Evolutionary conservation across 2,113 vertebrate species (phyloP), one percentile per base, ranked within the genome.

Genomic region (Miniopterus natalensis): DNA sequence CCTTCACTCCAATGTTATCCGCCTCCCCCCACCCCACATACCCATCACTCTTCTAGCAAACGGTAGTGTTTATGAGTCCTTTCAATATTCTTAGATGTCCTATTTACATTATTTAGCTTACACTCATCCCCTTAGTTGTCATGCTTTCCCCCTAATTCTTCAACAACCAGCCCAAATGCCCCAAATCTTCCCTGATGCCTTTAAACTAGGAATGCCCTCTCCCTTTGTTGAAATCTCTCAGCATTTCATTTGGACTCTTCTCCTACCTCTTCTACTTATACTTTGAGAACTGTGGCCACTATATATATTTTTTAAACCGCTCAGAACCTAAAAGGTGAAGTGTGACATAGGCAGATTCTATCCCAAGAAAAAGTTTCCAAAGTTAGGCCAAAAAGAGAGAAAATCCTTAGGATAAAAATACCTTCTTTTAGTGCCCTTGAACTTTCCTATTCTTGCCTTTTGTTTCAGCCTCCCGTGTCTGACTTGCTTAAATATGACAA

Each of bases 401-500:
- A 84, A 75, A 71, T 84, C 63, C 70, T 84, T 18, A 27, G 21
- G 12, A 6, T 25, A 68, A 57, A 77, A 79, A 77, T n/a, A 10
- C 6, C 75, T 78, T 70, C 49, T 45, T 89, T 94, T 63, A 75
- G 25, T 68, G 79, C 6, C 65, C 9, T 73, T 87, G 80, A 78
- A 59, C 1, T 31, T 14, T 87, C 75, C 6, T 49, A 7, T 49
- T 89, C n/a, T 83, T 92, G 27, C 40, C 74, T 96, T 80, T 27
- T 18, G 1, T 80, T 61, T 74, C 36, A 89, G 27, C 45, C 18
- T 86, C 74, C 13, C 20, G 5, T 77, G 51, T 83, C 47, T 93
- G 87, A 84, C 45, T 83, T 36, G 40, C 86, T 94, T 95, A 88
- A 94, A 93, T 74, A 84, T 84, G 78, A 96, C 93, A 94, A 91